Base-by-base conservation (phyloP, 2,888 invertebrate genomes). In the Trimorus sp. region DNA sequence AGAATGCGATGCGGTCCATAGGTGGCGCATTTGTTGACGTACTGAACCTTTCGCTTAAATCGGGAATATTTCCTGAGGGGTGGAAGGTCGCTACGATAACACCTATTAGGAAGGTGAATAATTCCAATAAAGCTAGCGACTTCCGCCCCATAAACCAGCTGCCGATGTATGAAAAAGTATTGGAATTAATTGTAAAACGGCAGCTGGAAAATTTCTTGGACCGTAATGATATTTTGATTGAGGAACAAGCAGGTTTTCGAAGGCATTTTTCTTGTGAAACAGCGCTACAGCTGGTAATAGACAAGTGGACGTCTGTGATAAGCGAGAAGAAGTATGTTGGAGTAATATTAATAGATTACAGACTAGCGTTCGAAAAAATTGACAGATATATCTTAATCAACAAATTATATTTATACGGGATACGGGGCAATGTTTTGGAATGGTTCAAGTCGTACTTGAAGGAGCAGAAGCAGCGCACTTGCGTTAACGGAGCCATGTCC, bases 201-300 rank as follows among this genome's bases (percentile, higher is more conserved):
- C 66, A 68, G 14, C n/a, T 56, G 9, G 26, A 48, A 36, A 14
- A 48, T 11, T 56, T 68, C 45, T n/a, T 56, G 12, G 14, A 45
- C 1, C 2, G 5, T 2, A 56, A 68, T 12, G 14, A 56, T 26
- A 66, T 66, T 42, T 54, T 66, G 36, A 42, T 54, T 8, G 26
- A 54, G 7, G 54, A 66, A 54, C 54, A 42, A 14, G 8, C 54
- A 36, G 66, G 54, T n/a, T 66, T 65, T 53, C 7, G 51, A 48
- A 14, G n/a, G 26, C 15, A 42, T 26, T 42, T 42, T 26, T 54
- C 66, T 12, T 66, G 66, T 42, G 66, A 66, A 36, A 66, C 54
- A 54, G 53, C 66, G 9, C n/a, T 66, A 26, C 66, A 66, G 53
- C 42, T 66, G 42, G 66, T 66, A 6, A 16, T 66, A 66, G 54